Conservation (phyloP, 2,797 vertebrate genomes). For the Craterocephalus amniculus region DNA sequence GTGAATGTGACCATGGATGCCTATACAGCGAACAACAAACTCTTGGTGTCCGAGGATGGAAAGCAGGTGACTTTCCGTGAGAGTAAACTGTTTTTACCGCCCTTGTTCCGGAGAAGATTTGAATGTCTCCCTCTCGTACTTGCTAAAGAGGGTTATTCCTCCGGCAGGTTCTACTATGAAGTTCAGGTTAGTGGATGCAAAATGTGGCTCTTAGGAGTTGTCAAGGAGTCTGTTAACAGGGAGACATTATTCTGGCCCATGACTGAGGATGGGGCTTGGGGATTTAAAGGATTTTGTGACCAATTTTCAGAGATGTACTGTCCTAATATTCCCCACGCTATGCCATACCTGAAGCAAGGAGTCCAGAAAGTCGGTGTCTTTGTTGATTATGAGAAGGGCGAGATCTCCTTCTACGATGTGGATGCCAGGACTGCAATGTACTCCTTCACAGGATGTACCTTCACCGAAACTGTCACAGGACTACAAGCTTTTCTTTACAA, state of each 20-base stretch:
- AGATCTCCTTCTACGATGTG: conserved; percentile 53
- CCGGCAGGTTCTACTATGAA: conserved; percentile 59
- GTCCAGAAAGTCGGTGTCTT: conserved; percentile 45
- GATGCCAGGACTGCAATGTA: conserved; percentile 14
- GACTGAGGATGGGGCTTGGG: not conserved
- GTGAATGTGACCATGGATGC: conserved; percentile 51
- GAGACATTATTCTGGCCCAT: rapidly evolving
- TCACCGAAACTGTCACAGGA: conserved; percentile 1
- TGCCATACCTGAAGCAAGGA: not conserved
- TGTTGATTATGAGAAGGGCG: conserved; percentile 44
- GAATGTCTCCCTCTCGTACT: not conserved
- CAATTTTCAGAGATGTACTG: not conserved
- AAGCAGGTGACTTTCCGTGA: not conserved
- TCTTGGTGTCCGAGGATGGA: conserved; percentile 14
- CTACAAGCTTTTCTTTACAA: conserved; percentile 3
- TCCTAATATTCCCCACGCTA: not conserved
- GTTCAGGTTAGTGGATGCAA: conserved; percentile 15
- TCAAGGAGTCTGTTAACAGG: conserved; percentile 28
- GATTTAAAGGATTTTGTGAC: rapidly evolving
- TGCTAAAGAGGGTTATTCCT: conserved; percentile 43
- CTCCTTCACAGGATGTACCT: conserved; percentile 28
- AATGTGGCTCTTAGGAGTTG: conserved; percentile 40
- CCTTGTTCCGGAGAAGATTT: not conserved
- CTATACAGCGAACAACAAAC: not conserved
- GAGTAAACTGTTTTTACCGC: rapidly evolving